Percentiles rank a stretch among this genome's conserved stretches.
Conservation (phyloP, 2,888 invertebrate species). For the Ornithoptera alexandrae region DNA sequence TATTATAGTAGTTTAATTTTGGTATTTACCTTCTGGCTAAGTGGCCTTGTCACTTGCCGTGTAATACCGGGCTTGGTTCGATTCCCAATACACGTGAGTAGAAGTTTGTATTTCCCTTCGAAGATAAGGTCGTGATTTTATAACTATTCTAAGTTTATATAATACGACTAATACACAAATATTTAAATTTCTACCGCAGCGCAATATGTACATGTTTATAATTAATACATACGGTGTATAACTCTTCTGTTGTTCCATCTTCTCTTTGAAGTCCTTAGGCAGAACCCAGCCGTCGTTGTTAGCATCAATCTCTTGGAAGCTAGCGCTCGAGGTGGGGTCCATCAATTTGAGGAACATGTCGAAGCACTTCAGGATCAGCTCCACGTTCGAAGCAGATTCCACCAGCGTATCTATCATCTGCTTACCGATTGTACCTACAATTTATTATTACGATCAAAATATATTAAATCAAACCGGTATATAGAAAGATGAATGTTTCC, state of each 20-base stretch:
- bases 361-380: slow-evolving; percentile 98
- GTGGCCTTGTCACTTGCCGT: no score
- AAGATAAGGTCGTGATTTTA: no score
- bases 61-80: no score
- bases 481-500: not conserved
- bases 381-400: slow-evolving; percentile 98
- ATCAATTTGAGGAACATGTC: slow-evolving; percentile 99
- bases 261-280: slow-evolving; percentile 98
- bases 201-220: no score
- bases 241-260: slow-evolving; percentile 99
- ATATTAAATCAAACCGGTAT: no score
- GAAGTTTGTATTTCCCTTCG: no score
- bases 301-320: slow-evolving; percentile 96
- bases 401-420: slow-evolving; percentile 99
- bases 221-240: slow-evolving; percentile 89
- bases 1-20: no score
- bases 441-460: not conserved
- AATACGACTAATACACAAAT: no score
- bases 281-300: slow-evolving; percentile 99
- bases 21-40: no score
- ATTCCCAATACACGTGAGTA: no score
- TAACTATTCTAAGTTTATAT: no score
- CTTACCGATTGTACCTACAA: slow-evolving; percentile 96
- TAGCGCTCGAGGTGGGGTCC: slow-evolving; percentile 93
- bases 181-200: no score